phyloP scores from a whole-genome alignment of 1,140 invertebrate genomes.

The Medauroidea extradentata region DNA sequence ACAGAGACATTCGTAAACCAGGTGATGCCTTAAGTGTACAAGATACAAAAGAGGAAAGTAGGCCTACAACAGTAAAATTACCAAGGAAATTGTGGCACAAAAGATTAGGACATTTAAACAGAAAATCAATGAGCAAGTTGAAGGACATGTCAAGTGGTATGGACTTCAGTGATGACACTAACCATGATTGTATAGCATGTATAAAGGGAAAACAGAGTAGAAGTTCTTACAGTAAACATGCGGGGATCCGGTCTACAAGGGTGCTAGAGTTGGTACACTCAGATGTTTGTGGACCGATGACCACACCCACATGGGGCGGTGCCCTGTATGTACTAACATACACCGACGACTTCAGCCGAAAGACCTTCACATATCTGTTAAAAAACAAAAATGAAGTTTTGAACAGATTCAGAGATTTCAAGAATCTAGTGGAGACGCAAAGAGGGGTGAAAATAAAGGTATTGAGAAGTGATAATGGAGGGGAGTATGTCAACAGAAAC shows the following conservation, averaged over 20 bases:
- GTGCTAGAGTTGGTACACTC: conserved; percentile 41
- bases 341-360: conserved; percentile 37
- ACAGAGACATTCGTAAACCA: no score
- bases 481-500: conserved; percentile 11
- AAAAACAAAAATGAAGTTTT: conserved; percentile 40
- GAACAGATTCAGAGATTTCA: conserved; percentile 33
- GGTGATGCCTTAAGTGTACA: no score
- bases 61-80: no score
- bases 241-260: conserved; percentile 32
- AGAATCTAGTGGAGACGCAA: conserved; percentile 25
- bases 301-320: conserved; percentile 18
- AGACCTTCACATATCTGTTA: conserved; percentile 37
- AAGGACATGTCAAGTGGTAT: conserved; percentile 15
- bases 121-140: not conserved
- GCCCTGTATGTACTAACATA: conserved; percentile 41
- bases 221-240: conserved; percentile 18
- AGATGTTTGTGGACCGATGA: conserved; percentile 44
- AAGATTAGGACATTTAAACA: conserved; percentile 20
- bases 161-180: not conserved
- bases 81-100: conserved; percentile 11
- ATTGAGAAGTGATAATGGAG: conserved; percentile 39
- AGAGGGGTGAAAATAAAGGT: conserved; percentile 29
- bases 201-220: conserved; percentile 28
- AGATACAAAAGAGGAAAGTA: no score
- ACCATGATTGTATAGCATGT: conserved; percentile 28